phyloP scores from a whole-genome alignment of 2,113 vertebrate genomes.

The Entelurus aequoreus region DNA sequence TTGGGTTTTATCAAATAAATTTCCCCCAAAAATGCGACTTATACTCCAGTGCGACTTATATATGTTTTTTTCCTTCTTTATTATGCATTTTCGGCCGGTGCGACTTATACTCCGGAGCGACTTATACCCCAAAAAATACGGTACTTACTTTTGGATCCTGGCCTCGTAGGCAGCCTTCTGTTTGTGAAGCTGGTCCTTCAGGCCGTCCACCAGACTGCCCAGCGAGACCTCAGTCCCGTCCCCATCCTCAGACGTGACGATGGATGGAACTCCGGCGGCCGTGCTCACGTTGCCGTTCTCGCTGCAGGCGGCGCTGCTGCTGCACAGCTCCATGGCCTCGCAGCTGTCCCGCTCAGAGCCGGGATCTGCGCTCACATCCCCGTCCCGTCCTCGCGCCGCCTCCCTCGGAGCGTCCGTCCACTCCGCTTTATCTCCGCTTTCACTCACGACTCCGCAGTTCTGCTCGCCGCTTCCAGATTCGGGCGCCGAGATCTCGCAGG shows the following conservation, averaged over 20 bases:
- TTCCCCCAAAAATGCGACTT: no score
- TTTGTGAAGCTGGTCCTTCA: slow-evolving; percentile 80
- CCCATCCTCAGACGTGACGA: slow-evolving; percentile 63
- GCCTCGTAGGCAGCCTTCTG: slow-evolving; percentile 81
- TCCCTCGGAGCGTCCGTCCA: slow-evolving; percentile 73
- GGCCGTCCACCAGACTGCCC: slow-evolving; percentile 74
- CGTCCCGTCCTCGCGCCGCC: slow-evolving; percentile 29
- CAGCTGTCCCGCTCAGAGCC: slow-evolving; percentile 64
- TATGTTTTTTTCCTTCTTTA: no score
- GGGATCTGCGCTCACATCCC: slow-evolving; percentile 30
- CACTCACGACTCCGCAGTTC: slow-evolving; percentile 52
- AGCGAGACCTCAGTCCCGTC: slow-evolving; percentile 66
- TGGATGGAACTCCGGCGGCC: slow-evolving; percentile 38
- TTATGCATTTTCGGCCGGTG: no score
- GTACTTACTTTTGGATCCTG: slow-evolving; percentile 82
- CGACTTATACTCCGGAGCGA: no score
- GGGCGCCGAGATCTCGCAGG: slow-evolving; percentile 74
- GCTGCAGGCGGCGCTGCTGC: no score
- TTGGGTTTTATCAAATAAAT: no score
- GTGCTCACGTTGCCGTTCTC: slow-evolving; percentile 61
- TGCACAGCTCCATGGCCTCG: slow-evolving; percentile 66
- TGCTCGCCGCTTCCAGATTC: slow-evolving; percentile 72
- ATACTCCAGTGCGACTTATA: no score
- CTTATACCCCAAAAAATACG: no score
- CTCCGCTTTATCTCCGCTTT: slow-evolving; percentile 52